Base-by-base conservation (phyloP, 2,797 vertebrate species). In the Pangasius macronema region DNA sequence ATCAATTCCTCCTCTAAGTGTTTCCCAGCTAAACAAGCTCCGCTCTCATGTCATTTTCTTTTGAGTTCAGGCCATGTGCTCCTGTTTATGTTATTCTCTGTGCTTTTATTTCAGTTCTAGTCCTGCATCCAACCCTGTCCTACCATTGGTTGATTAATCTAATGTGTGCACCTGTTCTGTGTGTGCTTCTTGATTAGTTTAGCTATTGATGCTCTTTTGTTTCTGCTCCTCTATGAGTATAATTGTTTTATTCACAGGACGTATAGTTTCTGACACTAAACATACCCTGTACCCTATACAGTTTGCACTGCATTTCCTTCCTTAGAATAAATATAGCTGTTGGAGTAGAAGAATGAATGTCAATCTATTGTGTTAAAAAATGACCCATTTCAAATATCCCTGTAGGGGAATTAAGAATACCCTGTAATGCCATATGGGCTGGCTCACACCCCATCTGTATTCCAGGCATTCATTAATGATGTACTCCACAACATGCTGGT, bases 391-490 rank as follows among this genome's bases (percentile, higher is more conserved):
- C 55, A 14, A 59, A 39, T 59, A 16, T 30, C 42, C 46, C 42
- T 67, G 67, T 67, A 70, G 33, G 10, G 10, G 61, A 83, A 83
- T 51, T 30, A 83, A 30, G 42, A 72, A 84, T 22, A 10, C 67
- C 11, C 22, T 57, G n/a, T 39, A 55, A 70, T 84, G 61, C 81
- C 80, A 82, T 82, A 65, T 67, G 81, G 81, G 3, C 61, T 30
- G 42, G 13, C 11, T 84, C 65, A 70, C 30, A 33, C 20, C 82
- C 65, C 51, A 72, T 55, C 82, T 57, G 65, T 83, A 70, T 55
- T 53, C n/a, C 9, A 51, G 65, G 20, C 65, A 57, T 84, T 84
- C 51, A 72, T 36, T 84, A 84, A 72, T 87, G 49, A 67, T 46
- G 61, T 59, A 55, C 20, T 55, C 30, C 30, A n/a, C 82, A 55